These are phyloP conservation scores for Chiloscyllium punctatum DNA, from an alignment of 2,797 vertebrate species.

Conservation along the genomic window DNA sequence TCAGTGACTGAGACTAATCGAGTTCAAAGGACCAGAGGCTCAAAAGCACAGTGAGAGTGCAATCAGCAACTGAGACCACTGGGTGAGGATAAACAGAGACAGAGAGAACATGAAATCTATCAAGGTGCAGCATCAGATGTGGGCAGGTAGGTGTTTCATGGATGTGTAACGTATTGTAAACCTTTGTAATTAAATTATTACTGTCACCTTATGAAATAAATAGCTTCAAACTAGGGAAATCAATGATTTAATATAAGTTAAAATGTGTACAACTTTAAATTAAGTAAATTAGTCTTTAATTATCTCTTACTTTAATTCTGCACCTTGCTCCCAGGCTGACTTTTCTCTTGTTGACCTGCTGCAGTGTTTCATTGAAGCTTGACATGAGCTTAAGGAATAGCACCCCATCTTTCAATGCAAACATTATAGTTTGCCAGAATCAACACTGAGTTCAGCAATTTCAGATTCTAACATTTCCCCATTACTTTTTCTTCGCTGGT, in stretches of 20 bases:
- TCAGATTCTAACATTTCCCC: neutral
- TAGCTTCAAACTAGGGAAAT: neutral
- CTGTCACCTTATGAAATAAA: neutral
- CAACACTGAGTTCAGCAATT: neutral
- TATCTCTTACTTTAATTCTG: neutral
- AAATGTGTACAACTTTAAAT: neutral
- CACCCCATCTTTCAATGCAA: neutral
- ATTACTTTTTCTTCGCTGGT: neutral
- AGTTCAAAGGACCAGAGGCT: neutral
- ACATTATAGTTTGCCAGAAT: neutral
- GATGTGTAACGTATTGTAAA: too few species aligned
- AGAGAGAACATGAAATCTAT: neutral
- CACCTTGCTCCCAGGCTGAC: neutral
- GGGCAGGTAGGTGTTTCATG: neutral
- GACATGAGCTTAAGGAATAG: neutral
- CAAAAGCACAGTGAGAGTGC: neutral
- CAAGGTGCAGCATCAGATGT: neutral
- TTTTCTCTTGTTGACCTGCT: neutral
- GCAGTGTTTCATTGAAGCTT: neutral
- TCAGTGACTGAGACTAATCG: neutral
- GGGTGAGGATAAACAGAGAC: neutral
- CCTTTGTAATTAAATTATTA: neutral
- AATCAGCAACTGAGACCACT: neutral
- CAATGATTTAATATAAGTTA: neutral
- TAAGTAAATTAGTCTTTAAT: neutral